These are phyloP conservation scores for Prionace glauca DNA, from an alignment of 2,797 vertebrate genomes.

Conservation along the genomic window DNA sequence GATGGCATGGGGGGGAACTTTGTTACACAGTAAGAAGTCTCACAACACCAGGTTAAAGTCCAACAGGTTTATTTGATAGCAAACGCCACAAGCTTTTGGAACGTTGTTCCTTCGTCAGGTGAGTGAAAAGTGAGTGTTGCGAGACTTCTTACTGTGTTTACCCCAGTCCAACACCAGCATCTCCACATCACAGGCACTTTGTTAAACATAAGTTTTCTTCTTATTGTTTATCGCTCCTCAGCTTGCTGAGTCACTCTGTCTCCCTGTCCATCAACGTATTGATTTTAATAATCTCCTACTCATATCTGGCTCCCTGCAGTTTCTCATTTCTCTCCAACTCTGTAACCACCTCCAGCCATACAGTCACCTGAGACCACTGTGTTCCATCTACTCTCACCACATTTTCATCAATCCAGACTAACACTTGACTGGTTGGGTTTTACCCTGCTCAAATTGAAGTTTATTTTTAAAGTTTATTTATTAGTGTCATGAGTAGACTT, in stretches of 20 bases:
- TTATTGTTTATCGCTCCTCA: background rate
- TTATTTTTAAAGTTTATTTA: no score
- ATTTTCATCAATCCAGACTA: background rate
- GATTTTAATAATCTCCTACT: background rate
- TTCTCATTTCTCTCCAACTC: background rate
- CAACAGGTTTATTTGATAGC: no score
- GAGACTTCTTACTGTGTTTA: no score
- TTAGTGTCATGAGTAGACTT: no score
- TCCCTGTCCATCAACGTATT: background rate
- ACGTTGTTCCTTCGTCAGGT: no score
- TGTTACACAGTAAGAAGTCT: background rate
- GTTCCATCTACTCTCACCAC: background rate
- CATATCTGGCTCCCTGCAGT: background rate
- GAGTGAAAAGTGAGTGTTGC: no score
- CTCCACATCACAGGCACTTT: no score
- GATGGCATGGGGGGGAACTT: background rate
- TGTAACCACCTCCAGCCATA: background rate
- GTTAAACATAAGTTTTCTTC: background rate
- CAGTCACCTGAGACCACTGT: background rate
- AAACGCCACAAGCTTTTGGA: no score
- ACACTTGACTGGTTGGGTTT: background rate
- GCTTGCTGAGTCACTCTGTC: background rate
- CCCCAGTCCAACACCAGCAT: no score
- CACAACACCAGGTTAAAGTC: no score
- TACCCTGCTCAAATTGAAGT: background rate